A percentile compares a stretch with the other conserved stretches of the same genome.
These are phyloP conservation scores for Eufriesea mexicana DNA, from an alignment of 1,140 invertebrate genomes.

Conservation along the genomic window DNA sequence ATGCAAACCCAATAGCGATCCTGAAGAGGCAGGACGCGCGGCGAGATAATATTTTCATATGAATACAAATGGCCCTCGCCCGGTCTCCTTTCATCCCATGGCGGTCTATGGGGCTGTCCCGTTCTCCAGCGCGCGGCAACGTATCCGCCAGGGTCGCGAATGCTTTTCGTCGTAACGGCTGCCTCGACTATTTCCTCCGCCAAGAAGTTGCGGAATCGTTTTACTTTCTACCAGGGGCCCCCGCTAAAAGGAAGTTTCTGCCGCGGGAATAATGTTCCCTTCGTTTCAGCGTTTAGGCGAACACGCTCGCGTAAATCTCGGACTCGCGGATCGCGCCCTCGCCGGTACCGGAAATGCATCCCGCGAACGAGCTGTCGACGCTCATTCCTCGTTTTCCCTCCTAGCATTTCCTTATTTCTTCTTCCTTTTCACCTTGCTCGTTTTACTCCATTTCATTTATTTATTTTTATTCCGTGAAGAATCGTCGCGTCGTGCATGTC, in stretches of 20 bases:
- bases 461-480: no score
- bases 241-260: conserved; percentile 61
- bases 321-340: not conserved
- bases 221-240: conserved; percentile 47
- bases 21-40: conserved; percentile 71
- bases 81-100: conserved; percentile 15
- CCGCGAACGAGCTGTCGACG: not conserved
- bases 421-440: no score
- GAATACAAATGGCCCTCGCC: conserved; percentile 70
- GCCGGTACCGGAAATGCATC: conserved; percentile 1
- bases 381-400: not conserved
- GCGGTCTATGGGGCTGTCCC: conserved; percentile 37
- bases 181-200: conserved; percentile 63
- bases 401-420: not conserved
- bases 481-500: no score
- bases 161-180: conserved; percentile 66
- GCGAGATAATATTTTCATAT: conserved; percentile 75
- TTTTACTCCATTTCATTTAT: not conserved
- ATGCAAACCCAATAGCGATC: conserved; percentile 75
- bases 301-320: conserved; percentile 5
- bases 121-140: conserved; percentile 31
- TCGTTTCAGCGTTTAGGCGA: conserved; percentile 55
- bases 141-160: conserved; percentile 62
- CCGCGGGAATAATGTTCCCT: conserved; percentile 56
- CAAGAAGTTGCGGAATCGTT: conserved; percentile 59